A percentile compares a stretch with the other conserved stretches of the same genome.
phyloP scores from a whole-genome alignment of 2,113 vertebrate genomes.

The Oreochromis aureus region DNA sequence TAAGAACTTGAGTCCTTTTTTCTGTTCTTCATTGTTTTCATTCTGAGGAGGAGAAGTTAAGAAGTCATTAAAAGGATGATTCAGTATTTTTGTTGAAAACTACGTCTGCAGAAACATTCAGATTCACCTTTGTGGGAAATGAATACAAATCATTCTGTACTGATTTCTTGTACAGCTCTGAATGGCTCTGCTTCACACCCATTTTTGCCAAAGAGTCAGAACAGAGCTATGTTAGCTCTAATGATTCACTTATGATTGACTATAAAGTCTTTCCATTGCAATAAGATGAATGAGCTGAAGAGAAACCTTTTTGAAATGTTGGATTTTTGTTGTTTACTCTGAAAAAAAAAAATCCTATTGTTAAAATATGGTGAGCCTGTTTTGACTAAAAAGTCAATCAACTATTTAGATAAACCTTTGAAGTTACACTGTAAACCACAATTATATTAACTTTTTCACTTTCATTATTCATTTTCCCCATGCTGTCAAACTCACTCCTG shows the following conservation, averaged over 20 bases:
- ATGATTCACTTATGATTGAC: background rate
- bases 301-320: background rate
- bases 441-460: background rate
- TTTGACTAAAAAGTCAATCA: background rate
- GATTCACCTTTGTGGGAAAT: background rate
- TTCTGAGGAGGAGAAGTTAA: background rate
- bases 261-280: background rate
- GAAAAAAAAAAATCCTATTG: background rate
- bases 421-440: background rate
- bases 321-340: background rate
- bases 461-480: background rate
- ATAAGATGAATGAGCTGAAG: background rate
- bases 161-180: background rate
- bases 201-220: background rate
- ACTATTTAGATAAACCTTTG: background rate
- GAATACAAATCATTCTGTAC: background rate
- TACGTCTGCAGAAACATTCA: background rate
- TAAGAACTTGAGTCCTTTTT: fast-evolving
- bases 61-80: background rate
- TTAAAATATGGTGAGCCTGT: background rate
- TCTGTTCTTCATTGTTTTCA: background rate
- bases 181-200: background rate
- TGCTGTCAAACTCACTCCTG: background rate
- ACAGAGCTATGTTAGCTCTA: background rate
- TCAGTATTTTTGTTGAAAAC: background rate